Conservation (phyloP, 1,140 invertebrate species). For the Sarcophaga bullata region DNA sequence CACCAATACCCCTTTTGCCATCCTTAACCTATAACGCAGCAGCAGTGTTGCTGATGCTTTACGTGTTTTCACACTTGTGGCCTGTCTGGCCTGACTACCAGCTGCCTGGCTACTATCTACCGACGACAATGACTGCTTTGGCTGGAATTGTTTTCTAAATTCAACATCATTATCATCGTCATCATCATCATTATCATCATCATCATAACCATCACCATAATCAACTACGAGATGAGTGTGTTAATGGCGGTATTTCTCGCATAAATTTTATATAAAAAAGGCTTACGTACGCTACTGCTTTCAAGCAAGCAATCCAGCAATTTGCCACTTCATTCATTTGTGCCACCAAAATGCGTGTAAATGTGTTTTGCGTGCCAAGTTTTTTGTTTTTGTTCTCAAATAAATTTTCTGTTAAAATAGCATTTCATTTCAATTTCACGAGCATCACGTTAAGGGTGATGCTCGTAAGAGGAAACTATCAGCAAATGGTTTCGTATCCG, state of each 20-base stretch:
- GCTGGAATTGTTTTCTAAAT: not conserved
- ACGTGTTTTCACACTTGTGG: not conserved
- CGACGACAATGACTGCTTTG: not conserved
- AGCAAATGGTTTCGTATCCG: slow-evolving; percentile 12
- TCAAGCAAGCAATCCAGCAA: not conserved
- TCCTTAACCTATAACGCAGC: not conserved
- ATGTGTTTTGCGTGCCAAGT: not conserved
- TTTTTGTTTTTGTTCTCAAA: not conserved
- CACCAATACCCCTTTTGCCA: not conserved
- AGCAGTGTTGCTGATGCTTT: not conserved
- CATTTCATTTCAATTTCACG: no score
- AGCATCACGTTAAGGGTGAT: no score
- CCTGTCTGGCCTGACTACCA: not conserved
- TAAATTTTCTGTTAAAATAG: not conserved
- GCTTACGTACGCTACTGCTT: not conserved
- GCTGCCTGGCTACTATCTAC: no score
- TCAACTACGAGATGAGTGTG: not conserved
- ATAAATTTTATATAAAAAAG: not conserved
- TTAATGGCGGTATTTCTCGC: not conserved
- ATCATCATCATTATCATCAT: not conserved
- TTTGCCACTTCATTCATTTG: slow-evolving; percentile 18
- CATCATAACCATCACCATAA: no score
- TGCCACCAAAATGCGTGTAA: not conserved
- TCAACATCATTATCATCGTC: not conserved
- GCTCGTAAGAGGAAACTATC: not conserved